Percentiles rank a stretch among this genome's conserved stretches.
phyloP scores from a whole-genome alignment of 2,113 vertebrate species.

The Etheostoma cragini region DNA sequence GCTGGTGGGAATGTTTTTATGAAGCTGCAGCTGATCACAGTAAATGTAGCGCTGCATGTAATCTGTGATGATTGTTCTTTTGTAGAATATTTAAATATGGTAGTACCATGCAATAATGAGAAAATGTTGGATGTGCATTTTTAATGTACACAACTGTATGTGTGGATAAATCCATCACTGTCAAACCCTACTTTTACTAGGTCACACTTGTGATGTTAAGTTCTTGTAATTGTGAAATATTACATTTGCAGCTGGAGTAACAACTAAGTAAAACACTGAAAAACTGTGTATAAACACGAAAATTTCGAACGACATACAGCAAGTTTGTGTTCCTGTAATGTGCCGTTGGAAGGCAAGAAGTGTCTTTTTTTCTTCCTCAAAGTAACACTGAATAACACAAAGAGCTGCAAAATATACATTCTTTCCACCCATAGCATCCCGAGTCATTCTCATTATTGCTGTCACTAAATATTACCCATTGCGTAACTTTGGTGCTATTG shows the following conservation, averaged over 20 bases:
- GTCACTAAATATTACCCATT: background rate
- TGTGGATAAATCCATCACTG: conserved; percentile 60
- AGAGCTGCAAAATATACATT: conserved; percentile 11
- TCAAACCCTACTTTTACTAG: conserved; percentile 42
- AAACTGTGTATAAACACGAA: conserved; percentile 6
- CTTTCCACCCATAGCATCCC: conserved; percentile 1
- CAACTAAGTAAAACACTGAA: conserved; percentile 28
- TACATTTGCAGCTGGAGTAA: conserved; percentile 22
- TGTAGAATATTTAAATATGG: conserved; percentile 43
- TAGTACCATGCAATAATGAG: conserved; percentile 28
- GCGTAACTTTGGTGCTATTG: background rate
- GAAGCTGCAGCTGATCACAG: conserved; percentile 26
- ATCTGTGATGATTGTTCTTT: conserved; percentile 30
- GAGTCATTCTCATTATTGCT: background rate
- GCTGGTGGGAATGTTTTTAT: conserved; percentile 35
- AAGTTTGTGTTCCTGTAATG: conserved; percentile 21
- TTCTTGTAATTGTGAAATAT: conserved; percentile 47
- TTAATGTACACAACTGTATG: conserved; percentile 52
- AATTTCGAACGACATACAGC: background rate
- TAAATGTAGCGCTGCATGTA: conserved; percentile 17
- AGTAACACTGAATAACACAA: background rate
- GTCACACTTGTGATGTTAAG: conserved; percentile 44
- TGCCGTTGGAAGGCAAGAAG: conserved; percentile 23
- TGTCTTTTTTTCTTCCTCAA: background rate
- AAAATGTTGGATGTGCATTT: conserved; percentile 33